These are phyloP conservation scores for Eonycteris spelaea DNA, from an alignment of 2,113 vertebrate genomes.

Conservation along the genomic window DNA sequence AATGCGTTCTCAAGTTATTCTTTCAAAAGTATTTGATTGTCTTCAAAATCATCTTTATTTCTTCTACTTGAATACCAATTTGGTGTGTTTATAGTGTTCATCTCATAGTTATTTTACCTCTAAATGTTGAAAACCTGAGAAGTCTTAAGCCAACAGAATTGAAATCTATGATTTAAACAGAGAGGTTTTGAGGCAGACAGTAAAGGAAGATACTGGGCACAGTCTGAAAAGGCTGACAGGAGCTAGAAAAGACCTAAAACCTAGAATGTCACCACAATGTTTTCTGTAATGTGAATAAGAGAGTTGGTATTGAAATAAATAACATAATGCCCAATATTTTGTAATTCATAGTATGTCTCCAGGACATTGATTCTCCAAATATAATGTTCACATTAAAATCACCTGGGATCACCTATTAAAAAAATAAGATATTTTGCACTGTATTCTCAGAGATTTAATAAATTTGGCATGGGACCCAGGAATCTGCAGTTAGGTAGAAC, in stretches of 20 bases:
- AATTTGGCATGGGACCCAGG: not conserved
- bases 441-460: not conserved
- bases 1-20: not conserved
- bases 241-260: not conserved
- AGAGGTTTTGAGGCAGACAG: not conserved
- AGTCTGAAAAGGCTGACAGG: not conserved
- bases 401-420: not conserved
- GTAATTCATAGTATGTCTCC: not conserved
- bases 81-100: not conserved
- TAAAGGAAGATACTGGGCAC: not conserved
- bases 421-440: not conserved
- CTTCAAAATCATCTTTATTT: not conserved
- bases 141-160: not conserved
- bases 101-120: not conserved
- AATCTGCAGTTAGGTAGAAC: not conserved
- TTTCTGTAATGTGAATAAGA: not conserved
- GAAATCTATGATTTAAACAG: not conserved
- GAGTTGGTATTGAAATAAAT: not conserved
- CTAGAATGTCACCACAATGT: not conserved
- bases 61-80: not conserved
- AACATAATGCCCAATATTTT: not conserved
- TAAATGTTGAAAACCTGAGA: not conserved
- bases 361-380: not conserved
- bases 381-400: not conserved
- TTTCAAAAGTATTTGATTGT: not conserved